These are phyloP conservation scores for Aleiodes alternator DNA, from an alignment of 2,888 invertebrate species.

Conservation along the genomic window DNA sequence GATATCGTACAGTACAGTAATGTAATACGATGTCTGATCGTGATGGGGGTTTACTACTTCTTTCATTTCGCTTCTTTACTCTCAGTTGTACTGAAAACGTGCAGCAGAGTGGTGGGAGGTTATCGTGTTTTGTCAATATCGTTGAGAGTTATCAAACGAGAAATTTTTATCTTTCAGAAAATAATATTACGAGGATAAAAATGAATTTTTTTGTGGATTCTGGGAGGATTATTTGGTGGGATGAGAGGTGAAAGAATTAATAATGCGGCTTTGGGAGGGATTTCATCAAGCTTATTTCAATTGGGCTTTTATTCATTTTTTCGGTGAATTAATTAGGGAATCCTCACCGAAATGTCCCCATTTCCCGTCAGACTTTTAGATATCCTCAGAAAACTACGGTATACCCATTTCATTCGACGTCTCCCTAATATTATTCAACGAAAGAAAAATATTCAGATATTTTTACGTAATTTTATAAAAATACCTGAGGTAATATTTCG, in stretches of 20 bases:
- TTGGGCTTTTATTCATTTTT: too few species aligned
- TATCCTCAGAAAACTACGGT: not conserved
- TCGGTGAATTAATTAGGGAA: too few species aligned
- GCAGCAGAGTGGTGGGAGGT: not conserved
- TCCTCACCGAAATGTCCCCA: too few species aligned
- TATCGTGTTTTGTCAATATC: slow-evolving; percentile 1
- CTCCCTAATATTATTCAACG: too few species aligned
- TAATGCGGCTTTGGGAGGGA: too few species aligned
- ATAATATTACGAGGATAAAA: too few species aligned
- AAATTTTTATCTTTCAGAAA: too few species aligned
- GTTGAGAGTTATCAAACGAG: not conserved
- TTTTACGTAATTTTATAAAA: slow-evolving; percentile 1
- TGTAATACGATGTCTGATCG: slow-evolving; percentile 46
- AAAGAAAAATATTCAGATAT: not conserved
- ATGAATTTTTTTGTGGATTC: too few species aligned
- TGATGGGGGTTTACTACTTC: slow-evolving; percentile 51
- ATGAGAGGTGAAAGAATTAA: too few species aligned
- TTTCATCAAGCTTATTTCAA: too few species aligned
- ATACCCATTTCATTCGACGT: not conserved
- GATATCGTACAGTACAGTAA: slow-evolving; percentile 46
- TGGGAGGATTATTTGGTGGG: too few species aligned
- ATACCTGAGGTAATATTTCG: slow-evolving; percentile 20
- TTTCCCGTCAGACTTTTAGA: too few species aligned
- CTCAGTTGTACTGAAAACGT: slow-evolving; percentile 39
- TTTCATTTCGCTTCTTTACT: slow-evolving; percentile 40